Conservation (phyloP, 2,797 vertebrate species). For the Taeniopygia guttata region DNA sequence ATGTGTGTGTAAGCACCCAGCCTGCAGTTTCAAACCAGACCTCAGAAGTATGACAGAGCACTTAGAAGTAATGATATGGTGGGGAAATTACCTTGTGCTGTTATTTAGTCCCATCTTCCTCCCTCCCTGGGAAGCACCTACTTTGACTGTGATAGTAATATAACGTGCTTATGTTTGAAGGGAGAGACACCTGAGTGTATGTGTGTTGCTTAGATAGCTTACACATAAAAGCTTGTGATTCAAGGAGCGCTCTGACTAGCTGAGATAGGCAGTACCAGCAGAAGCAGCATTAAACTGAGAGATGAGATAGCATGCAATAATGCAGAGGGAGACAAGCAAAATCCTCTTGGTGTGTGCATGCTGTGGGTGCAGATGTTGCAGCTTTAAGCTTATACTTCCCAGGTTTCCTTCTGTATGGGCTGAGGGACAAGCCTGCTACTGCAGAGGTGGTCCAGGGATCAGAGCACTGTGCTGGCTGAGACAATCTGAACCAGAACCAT, state of each 20-base stretch:
- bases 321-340: constrained; percentile 22
- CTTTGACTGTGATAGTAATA: constrained; percentile 10
- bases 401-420: not conserved
- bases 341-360: not conserved
- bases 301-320: constrained; percentile 47
- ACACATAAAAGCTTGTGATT: constrained; percentile 31
- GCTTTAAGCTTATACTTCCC: not conserved
- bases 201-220: constrained; percentile 32
- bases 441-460: not conserved
- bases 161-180: constrained; percentile 3
- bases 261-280: constrained; percentile 37
- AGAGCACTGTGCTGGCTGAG: not conserved
- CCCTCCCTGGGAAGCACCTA: not conserved
- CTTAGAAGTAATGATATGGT: not conserved
- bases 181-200: constrained; percentile 9
- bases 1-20: not conserved
- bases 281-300: constrained; percentile 22
- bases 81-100: not conserved
- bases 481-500: not conserved
- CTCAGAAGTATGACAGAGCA: not conserved
- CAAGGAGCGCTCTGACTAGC: not conserved
- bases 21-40: not conserved
- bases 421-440: not conserved
- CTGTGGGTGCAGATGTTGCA: not conserved
- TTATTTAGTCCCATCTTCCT: not conserved